phyloP scores from a whole-genome alignment of 1,140 invertebrate genomes.

The Micrasema longulum region DNA sequence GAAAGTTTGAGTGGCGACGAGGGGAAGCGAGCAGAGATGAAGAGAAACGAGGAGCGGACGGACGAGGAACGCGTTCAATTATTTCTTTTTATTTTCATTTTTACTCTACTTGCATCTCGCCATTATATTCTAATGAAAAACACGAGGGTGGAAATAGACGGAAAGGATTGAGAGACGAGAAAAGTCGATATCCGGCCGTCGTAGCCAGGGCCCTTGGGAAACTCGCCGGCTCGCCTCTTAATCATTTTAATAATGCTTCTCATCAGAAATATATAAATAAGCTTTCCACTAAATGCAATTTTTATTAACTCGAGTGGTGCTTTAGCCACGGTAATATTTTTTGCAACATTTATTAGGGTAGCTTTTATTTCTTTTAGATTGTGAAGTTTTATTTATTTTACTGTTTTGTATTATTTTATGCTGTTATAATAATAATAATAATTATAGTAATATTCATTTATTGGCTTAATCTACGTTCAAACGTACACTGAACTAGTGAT shows the following conservation, averaged over 20 bases:
- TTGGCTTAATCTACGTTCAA: too few species aligned
- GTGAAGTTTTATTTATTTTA: too few species aligned
- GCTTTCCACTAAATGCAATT: conserved; percentile 6
- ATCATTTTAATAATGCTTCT: conserved; percentile 35
- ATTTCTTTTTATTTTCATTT: conserved; percentile 52
- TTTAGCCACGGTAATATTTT: neutral
- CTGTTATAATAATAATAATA: too few species aligned
- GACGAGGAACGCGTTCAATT: conserved; percentile 44
- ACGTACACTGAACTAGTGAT: too few species aligned
- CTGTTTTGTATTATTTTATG: too few species aligned
- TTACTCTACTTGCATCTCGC: conserved; percentile 46
- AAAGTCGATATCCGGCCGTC: conserved; percentile 30
- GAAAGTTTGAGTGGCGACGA: conserved; percentile 43
- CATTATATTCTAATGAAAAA: conserved; percentile 47
- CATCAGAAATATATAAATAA: conserved; percentile 22
- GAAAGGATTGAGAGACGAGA: conserved; percentile 40
- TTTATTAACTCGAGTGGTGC: neutral
- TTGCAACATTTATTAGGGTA: too few species aligned
- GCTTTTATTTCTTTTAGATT: too few species aligned
- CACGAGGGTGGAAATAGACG: conserved; percentile 30
- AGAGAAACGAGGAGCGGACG: conserved; percentile 5
- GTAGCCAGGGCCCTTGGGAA: neutral
- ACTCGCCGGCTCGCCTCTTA: conserved; percentile 10
- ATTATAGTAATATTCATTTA: too few species aligned
- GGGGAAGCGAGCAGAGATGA: conserved; percentile 31